A percentile compares a stretch with the other conserved stretches of the same genome.
These are phyloP conservation scores for Lordiphosa collinella DNA, from an alignment of 1,140 invertebrate genomes.

Conservation along the genomic window DNA sequence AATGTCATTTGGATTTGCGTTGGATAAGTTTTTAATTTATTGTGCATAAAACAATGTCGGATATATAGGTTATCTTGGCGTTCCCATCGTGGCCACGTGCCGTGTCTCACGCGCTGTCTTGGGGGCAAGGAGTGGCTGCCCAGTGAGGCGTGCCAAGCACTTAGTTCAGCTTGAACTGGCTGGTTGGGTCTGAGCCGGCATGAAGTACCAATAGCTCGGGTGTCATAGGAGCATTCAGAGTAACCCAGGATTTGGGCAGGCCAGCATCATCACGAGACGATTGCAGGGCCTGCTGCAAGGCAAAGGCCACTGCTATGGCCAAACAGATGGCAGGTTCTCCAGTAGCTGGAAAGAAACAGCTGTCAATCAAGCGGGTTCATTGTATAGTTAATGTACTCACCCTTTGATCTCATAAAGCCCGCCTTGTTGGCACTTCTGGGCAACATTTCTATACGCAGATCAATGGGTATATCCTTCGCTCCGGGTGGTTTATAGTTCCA, in stretches of 20 bases:
- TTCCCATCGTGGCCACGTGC: constrained; percentile 66
- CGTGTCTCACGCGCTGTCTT: constrained; percentile 40
- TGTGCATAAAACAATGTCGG: constrained; percentile 55
- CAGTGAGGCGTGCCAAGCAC: background rate
- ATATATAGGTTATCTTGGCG: constrained; percentile 36
- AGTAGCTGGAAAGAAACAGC: constrained; percentile 80
- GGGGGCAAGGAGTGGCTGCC: too few species aligned
- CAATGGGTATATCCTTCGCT: constrained; percentile 90
- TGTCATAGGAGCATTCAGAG: constrained; percentile 80
- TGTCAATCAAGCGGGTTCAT: background rate
- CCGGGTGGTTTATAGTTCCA: constrained; percentile 92
- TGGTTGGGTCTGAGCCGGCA: constrained; percentile 54
- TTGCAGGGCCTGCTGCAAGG: constrained; percentile 86
- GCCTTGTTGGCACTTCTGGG: constrained; percentile 86
- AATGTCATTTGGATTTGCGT: constrained; percentile 68
- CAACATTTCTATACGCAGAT: constrained; percentile 88
- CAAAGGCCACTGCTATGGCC: constrained; percentile 84
- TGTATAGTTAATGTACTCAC: constrained; percentile 79
- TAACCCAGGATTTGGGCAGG: constrained; percentile 80
- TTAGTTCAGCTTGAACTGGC: constrained; percentile 57
- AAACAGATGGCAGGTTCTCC: constrained; percentile 90
- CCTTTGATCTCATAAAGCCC: constrained; percentile 88
- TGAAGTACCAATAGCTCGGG: constrained; percentile 79
- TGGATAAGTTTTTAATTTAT: constrained; percentile 76
- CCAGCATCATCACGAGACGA: constrained; percentile 84